Evolutionary conservation across 2,888 invertebrate genomes (phyloP), one percentile per base, ranked within the genome.

Genomic region (Dione vanillae): DNA sequence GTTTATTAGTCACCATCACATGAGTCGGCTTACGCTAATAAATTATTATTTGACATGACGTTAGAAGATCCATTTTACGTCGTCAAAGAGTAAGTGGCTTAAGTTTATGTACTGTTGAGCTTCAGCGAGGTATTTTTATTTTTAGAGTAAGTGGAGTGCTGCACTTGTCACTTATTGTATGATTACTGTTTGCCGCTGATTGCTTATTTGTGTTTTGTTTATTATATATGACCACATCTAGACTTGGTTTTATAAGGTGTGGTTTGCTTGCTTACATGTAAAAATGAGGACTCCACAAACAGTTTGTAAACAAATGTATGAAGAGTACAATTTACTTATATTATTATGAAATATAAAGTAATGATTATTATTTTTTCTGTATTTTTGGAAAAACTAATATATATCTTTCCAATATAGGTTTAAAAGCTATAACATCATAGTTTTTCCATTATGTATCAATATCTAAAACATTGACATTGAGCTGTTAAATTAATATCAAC

Each of bases 21-120:
- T 91, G 91, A 82, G 79, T 84, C 83, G 78, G 77, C 78, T 85
- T 82, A 79, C 75, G 78, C 76, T 80, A 79, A 79, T 77, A 80
- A 78, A 74, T 82, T 90, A 83, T 86, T 90, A 85, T 94, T 94
- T 96, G 97, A 95, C 96, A 98, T 99, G 98, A 98, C 98, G 95
- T 95, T 98, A 94, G 98, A 99, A 95, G 99, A 99, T 94, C 99
- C 99, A 79, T 99, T 98, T 95, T 98, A 98, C 95, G 98, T 98
- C 92, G 98, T 99, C 82, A 98, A 98, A 96, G 98, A 98, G 99
- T 99, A 96, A 97, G 98, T 96, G 72, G 58, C 68, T 74, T 73
- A 68, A 65, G 59, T 61, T 76, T 65, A 56, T 67, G 64, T 67
- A 70, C 54, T 70, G 64, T 69, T 43, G 68, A 54, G 65, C 67